Evolutionary conservation across 2,797 vertebrate genomes (phyloP).

Genomic region (Cuculus canorus): DNA sequence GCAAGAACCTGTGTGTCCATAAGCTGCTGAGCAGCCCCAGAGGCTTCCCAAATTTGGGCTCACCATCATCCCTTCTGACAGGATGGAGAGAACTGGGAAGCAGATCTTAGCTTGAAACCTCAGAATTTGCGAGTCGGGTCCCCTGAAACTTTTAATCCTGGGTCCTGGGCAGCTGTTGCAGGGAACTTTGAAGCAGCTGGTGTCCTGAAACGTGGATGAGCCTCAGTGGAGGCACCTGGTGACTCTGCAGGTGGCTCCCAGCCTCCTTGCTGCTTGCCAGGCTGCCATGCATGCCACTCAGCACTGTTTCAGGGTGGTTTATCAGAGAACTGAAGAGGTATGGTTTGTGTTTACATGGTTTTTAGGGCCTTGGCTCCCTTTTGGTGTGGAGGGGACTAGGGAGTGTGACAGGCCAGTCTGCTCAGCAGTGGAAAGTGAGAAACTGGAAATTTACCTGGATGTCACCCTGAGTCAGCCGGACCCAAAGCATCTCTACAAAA

Average conservation of each 20-base stretch:
- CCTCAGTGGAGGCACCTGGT: background rate
- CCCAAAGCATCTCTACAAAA: background rate
- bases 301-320: background rate
- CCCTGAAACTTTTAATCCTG: background rate
- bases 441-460: constrained; percentile 48
- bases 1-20: background rate
- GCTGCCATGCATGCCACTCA: background rate
- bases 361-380: background rate
- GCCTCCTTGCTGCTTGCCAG: background rate
- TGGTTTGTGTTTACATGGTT: background rate
- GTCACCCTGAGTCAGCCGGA: constrained; percentile 3
- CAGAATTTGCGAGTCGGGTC: rapidly evolving
- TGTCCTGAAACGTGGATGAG: background rate
- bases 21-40: background rate
- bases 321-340: background rate
- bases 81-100: background rate
- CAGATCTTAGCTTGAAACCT: background rate
- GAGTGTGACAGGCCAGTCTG: background rate
- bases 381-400: rapidly evolving
- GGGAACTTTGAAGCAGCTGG: background rate
- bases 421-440: background rate
- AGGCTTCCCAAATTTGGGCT: background rate
- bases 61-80: background rate
- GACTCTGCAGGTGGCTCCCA: background rate
- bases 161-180: background rate